Base-by-base conservation (phyloP, 2,113 vertebrate species). In the Elachura formosa region DNA sequence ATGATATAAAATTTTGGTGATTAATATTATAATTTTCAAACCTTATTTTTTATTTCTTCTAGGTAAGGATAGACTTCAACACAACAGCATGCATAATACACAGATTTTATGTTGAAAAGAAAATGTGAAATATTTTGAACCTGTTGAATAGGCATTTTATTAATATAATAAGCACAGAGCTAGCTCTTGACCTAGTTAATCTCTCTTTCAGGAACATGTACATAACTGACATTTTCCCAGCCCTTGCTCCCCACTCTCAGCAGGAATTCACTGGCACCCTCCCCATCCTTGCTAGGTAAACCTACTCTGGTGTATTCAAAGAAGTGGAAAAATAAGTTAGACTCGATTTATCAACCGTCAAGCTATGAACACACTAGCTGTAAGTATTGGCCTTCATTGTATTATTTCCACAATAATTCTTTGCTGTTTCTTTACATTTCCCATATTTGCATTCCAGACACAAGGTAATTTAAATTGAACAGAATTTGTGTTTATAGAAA, bases 141-240 rank as follows among this genome's bases (percentile, higher is more conserved):
- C 62, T 66, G 34, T 78, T 93, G 68, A 90, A 72, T 20, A 83
- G 33, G 33, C 33, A 33, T 83, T 95, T 91, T 88, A 76, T 82
- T 78, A 95, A 73, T 43, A 18, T 41, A 93, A 64, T 10, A 79
- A 85, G 56, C 29, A 31, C 59, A 75, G 56, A 86, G 41, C 9
- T 92, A 23, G 41, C 33, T 93, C 48, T 59, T 95, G 94, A 90
- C 75, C 73, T 84, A 90, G 61, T 90, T 96, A 93, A 92, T 90
- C 58, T 90, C 63, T 93, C 83, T 91, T 72, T 93, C 86, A 90
- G 55, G 93, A 90, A 71, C 29, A 58, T 10, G 73, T 66, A n/a
- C n/a, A n/a, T n/a, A 86, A 76, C 69, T 93, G 82, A 84, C 66
- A 59, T 87, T 92, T 94, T 88, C 61, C 58, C 52, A 64, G 72